These are phyloP conservation scores for Microcebus murinus DNA, from an alignment of 2,113 vertebrate species.

Conservation along the genomic window DNA sequence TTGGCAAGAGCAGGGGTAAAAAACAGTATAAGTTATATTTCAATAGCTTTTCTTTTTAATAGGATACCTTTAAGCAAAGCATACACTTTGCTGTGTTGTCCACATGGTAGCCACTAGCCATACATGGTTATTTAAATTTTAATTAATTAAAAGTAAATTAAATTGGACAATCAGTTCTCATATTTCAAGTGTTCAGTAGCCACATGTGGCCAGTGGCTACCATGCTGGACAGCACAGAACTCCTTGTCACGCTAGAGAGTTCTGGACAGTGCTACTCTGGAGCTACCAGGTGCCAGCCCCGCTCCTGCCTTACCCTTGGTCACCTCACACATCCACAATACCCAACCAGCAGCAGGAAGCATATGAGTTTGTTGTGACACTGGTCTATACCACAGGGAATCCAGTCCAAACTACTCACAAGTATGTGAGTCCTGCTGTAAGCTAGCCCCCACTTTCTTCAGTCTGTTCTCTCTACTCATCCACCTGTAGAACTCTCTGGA, in stretches of 20 bases:
- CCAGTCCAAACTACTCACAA: background rate
- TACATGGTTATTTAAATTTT: background rate
- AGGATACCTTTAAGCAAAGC: background rate
- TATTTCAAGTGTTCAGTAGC: background rate
- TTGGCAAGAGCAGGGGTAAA: background rate
- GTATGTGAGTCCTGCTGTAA: background rate
- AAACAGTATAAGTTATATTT: background rate
- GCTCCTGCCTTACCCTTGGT: background rate
- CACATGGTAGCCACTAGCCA: background rate
- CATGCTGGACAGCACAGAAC: background rate
- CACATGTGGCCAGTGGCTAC: background rate
- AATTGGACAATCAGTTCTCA: background rate
- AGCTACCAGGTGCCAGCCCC: background rate
- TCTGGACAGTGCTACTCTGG: background rate
- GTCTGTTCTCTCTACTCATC: background rate
- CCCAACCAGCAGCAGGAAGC: background rate
- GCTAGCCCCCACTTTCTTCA: background rate
- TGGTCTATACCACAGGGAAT: background rate
- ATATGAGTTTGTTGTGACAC: background rate
- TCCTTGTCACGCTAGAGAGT: background rate
- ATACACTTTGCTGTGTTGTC: background rate
- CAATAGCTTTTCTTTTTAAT: background rate
- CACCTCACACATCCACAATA: background rate
- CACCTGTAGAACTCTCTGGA: background rate
- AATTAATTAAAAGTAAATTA: background rate